Evolutionary conservation across 2,888 invertebrate genomes (phyloP).

Genomic region (Calameuta idolon): DNA sequence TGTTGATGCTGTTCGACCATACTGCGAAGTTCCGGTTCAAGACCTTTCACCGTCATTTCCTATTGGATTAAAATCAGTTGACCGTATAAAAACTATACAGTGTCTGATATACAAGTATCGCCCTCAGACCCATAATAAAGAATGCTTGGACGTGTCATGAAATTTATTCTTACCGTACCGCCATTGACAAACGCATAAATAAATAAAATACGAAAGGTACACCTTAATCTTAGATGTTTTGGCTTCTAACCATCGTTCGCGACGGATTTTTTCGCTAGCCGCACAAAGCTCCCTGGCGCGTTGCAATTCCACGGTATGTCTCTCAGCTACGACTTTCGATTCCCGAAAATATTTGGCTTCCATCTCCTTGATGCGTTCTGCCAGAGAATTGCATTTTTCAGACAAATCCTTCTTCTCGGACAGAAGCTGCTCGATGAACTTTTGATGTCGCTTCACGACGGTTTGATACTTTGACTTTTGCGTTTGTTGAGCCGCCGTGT

Average conservation of each 20-base stretch:
- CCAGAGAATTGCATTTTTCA: constrained; percentile 79
- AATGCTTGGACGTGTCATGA: background rate
- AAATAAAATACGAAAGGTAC: constrained; percentile 19
- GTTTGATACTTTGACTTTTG: constrained; percentile 80
- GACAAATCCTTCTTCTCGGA: constrained; percentile 83
- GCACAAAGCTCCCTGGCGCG: constrained; percentile 81
- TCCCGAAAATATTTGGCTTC: constrained; percentile 76
- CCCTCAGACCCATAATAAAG: background rate
- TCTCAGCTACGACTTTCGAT: constrained; percentile 78
- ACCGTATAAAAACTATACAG: constrained; percentile 20
- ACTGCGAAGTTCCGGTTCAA: constrained; percentile 86
- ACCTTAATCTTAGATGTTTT: constrained; percentile 90
- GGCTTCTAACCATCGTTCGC: constrained; percentile 85
- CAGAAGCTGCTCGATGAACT: constrained; percentile 83
- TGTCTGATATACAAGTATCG: background rate
- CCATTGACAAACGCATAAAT: background rate
- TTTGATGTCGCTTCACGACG: constrained; percentile 82
- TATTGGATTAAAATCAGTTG: constrained; percentile 43
- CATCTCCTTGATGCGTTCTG: constrained; percentile 74
- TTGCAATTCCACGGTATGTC: constrained; percentile 80
- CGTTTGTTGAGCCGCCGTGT: constrained; percentile 68
- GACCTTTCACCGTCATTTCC: constrained; percentile 87
- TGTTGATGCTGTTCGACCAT: constrained; percentile 81
- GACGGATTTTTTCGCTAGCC: constrained; percentile 80
- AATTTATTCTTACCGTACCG: background rate